Evolutionary conservation across 2,888 invertebrate species (phyloP), one percentile per base, ranked within the genome.

Genomic region (Folsomia candida): DNA sequence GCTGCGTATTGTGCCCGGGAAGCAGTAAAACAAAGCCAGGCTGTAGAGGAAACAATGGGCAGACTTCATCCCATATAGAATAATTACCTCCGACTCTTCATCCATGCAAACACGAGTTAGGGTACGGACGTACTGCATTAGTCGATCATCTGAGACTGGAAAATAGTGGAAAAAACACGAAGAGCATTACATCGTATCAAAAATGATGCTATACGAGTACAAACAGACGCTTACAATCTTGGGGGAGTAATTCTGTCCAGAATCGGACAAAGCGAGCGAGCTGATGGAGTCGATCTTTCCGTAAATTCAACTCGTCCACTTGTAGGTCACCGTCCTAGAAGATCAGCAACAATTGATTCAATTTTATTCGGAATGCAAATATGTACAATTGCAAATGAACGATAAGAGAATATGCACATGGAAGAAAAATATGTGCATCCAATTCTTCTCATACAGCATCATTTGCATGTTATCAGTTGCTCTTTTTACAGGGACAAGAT

Each of bases 201-300:
- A n/a, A n/a, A n/a, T n/a, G n/a, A n/a, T n/a, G n/a, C n/a, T n/a
- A n/a, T n/a, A n/a, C n/a, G n/a, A n/a, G n/a, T n/a, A n/a, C n/a
- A n/a, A n/a, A n/a, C n/a, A n/a, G n/a, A n/a, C n/a, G n/a, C n/a
- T n/a, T n/a, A n/a, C n/a, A 65, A 51, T 65, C 65, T 20, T 65
- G 28, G 0, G 97, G 96, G 84, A 97, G 97, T 82, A 93, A 92
- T 82, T 93, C 92, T 62, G 94, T 94, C 97, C 97, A 97, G 83
- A 96, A 94, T 66, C 90, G 69, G 61, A 74, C 66, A 62, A 74
- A 72, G 68, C 72, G 54, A 2, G 70, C 89, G 66, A 94, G 85
- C 67, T 94, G 86, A 78, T 91, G 90, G 65, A 94, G 91, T 81
- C 93, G 86, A 67, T 72, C 54, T 22, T 64, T 29, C 11, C 51